Percentiles rank a stretch among this genome's conserved stretches.
Evolutionary conservation across 2,797 vertebrate genomes (phyloP).

Genomic region (Gobionotothen gibberifrons): DNA sequence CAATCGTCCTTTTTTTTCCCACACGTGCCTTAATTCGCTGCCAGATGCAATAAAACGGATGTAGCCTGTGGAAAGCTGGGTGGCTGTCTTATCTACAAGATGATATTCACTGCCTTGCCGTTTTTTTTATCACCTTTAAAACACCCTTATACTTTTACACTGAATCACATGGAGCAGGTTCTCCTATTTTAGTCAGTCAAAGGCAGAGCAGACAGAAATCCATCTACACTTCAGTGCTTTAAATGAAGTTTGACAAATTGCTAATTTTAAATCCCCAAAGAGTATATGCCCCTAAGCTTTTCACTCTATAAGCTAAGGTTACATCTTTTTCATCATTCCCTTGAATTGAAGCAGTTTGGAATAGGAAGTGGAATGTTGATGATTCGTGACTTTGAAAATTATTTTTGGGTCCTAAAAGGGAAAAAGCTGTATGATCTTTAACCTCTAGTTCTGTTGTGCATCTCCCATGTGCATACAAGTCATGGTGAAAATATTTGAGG

Average conservation of each 20-base stretch:
- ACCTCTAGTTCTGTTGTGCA: constrained; percentile 55
- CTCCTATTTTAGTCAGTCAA: constrained; percentile 64
- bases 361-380: constrained; percentile 64
- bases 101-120: constrained; percentile 83
- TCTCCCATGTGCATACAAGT: constrained; percentile 73
- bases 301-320: constrained; percentile 53
- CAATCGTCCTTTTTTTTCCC: constrained; percentile 66
- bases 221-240: constrained; percentile 58
- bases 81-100: constrained; percentile 85
- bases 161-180: constrained; percentile 72
- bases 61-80: constrained; percentile 83
- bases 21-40: constrained; percentile 89
- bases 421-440: constrained; percentile 67
- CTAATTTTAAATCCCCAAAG: constrained; percentile 70
- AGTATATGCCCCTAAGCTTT: constrained; percentile 59
- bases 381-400: constrained; percentile 68
- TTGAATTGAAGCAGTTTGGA: constrained; percentile 55
- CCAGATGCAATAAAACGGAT: constrained; percentile 86
- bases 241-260: constrained; percentile 79
- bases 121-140: constrained; percentile 88
- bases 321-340: constrained; percentile 67
- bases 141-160: constrained; percentile 84
- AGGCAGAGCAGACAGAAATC: constrained; percentile 60
- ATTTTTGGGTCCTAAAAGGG: constrained; percentile 71
- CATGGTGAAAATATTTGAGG: constrained; percentile 72